These are phyloP conservation scores for Geotrypetes seraphini DNA, from an alignment of 2,797 vertebrate species.

Conservation along the genomic window DNA sequence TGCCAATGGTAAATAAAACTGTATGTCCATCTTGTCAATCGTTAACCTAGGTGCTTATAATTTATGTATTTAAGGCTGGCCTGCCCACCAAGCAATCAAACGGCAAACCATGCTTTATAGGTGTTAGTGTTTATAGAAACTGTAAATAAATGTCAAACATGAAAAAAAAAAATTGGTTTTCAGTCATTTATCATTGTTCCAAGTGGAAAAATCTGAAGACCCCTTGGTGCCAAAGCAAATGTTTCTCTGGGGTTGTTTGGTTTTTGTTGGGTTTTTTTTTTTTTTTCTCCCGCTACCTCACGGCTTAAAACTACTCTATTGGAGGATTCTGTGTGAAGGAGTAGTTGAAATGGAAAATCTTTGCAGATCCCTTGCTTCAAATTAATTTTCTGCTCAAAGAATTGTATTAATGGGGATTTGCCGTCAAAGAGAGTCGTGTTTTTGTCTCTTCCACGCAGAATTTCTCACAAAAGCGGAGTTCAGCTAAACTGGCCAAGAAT, in stretches of 20 bases:
- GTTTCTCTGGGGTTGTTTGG: slow-evolving; percentile 35
- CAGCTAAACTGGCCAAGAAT: no score
- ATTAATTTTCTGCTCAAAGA: neutral
- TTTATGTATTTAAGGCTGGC: slow-evolving; percentile 53
- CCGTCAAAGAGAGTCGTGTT: neutral
- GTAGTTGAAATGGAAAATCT: slow-evolving; percentile 36
- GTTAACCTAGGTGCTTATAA: slow-evolving; percentile 60
- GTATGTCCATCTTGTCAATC: slow-evolving; percentile 50
- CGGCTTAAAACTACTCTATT: slow-evolving; percentile 18
- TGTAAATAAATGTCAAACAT: slow-evolving; percentile 67
- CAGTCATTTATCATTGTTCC: slow-evolving; percentile 62
- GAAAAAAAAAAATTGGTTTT: slow-evolving; percentile 51
- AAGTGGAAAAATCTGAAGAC: slow-evolving; percentile 47
- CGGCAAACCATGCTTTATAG: slow-evolving; percentile 55
- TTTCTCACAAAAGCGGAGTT: no score
- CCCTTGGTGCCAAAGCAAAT: slow-evolving; percentile 46
- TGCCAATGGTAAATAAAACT: slow-evolving; percentile 57
- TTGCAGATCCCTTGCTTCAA: neutral
- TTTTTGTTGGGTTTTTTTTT: no score
- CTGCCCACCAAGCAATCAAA: slow-evolving; percentile 46
- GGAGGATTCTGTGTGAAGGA: slow-evolving; percentile 19
- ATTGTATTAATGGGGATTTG: neutral
- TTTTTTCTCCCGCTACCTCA: slow-evolving; percentile 11
- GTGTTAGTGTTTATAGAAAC: slow-evolving; percentile 75
- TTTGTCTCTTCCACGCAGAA: no score